Conservation (phyloP, 2,113 vertebrate species). For the Aleadryas rufinucha region DNA sequence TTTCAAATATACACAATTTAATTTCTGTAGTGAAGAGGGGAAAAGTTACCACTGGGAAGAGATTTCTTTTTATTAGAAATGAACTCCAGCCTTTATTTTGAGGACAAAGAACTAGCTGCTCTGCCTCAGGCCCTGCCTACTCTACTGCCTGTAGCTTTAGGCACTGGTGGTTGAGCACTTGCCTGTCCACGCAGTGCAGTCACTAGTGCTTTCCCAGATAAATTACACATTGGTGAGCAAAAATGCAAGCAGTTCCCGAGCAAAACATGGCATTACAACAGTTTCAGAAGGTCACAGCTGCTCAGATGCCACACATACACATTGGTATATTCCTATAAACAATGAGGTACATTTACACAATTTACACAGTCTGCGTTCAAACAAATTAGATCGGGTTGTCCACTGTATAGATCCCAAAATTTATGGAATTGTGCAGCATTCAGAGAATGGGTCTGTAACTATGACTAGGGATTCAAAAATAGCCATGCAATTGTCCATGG, state of each 20-base stretch:
- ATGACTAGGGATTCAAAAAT: slow-evolving; percentile 60
- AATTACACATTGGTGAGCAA: slow-evolving; percentile 66
- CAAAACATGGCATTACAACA: slow-evolving; percentile 75
- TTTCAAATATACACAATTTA: neutral
- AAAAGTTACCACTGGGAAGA: neutral
- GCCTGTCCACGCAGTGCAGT: slow-evolving; percentile 32
- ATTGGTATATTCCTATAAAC: slow-evolving; percentile 76
- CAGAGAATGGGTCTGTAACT: slow-evolving; percentile 60
- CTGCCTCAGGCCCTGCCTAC: neutral
- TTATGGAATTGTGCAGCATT: slow-evolving; percentile 60
- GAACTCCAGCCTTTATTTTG: slow-evolving; percentile 2
- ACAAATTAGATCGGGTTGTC: slow-evolving; percentile 75
- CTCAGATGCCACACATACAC: slow-evolving; percentile 71
- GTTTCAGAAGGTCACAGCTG: slow-evolving; percentile 71
- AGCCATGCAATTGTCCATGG: slow-evolving; percentile 70
- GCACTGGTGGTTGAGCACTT: neutral
- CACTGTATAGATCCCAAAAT: slow-evolving; percentile 64
- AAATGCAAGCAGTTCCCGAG: slow-evolving; percentile 74
- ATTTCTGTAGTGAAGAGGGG: neutral
- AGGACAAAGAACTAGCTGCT: slow-evolving; percentile 26
- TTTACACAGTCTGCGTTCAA: slow-evolving; percentile 80
- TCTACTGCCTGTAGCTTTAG: neutral
- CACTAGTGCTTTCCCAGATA: slow-evolving; percentile 77
- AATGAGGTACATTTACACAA: slow-evolving; percentile 74
- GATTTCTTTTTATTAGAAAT: neutral